Conservation (phyloP, 1,140 invertebrate genomes). For the Megalonaias nervosa region DNA sequence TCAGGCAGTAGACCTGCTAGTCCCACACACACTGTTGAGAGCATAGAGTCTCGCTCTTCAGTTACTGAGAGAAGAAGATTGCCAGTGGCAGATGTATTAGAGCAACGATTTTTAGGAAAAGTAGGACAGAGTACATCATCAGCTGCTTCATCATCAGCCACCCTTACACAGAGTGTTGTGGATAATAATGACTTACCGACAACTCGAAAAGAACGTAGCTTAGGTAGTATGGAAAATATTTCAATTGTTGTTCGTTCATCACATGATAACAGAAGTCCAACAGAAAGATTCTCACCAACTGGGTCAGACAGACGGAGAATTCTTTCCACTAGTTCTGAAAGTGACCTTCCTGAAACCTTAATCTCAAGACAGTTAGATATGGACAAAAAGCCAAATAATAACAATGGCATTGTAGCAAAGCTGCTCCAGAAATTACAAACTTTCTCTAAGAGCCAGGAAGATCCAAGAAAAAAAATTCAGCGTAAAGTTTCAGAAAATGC, state of each 20-base stretch:
- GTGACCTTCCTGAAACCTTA: constrained; percentile 18
- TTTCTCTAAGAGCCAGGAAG: constrained; percentile 45
- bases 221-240: constrained; percentile 30
- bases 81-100: constrained; percentile 44
- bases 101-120: constrained; percentile 37
- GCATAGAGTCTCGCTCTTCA: constrained; percentile 11
- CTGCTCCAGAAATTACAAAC: constrained; percentile 48
- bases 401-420: constrained; percentile 34
- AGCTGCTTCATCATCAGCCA: constrained; percentile 27
- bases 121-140: constrained; percentile 25
- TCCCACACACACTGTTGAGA: constrained; percentile 30
- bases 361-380: constrained; percentile 26
- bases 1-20: constrained; percentile 54
- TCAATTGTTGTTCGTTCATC: constrained; percentile 22
- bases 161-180: constrained; percentile 32
- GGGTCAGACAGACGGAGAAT: constrained; percentile 24
- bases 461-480: constrained; percentile 33
- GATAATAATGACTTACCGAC: constrained; percentile 32
- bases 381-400: constrained; percentile 13
- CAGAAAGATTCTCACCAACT: constrained; percentile 30
- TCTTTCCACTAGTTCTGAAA: constrained; percentile 43
- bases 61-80: constrained; percentile 23
- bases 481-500: constrained; percentile 1
- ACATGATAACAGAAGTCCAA: constrained; percentile 31
- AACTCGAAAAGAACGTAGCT: constrained; percentile 22